These are phyloP conservation scores for Heliconius eleuchia DNA, from an alignment of 1,140 invertebrate species.

Conservation along the genomic window DNA sequence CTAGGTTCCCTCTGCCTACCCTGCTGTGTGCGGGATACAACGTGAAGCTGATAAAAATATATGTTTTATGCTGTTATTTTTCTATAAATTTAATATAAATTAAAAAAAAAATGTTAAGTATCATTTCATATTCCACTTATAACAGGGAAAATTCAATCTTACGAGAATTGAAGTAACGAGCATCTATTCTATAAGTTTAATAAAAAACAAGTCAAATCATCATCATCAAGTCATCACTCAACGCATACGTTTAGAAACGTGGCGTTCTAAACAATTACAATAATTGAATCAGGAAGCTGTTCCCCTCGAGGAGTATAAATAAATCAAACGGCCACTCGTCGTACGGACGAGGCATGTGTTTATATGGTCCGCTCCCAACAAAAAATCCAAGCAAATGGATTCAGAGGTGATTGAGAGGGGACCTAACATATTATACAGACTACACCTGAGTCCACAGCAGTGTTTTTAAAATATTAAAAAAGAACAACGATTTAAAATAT, in stretches of 20 bases:
- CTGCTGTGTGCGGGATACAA: too few relatives aligned
- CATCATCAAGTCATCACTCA: constrained; percentile 32
- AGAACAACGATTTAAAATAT: not conserved
- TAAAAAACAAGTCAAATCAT: not conserved
- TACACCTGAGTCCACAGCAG: constrained; percentile 45
- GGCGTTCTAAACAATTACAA: constrained; percentile 57
- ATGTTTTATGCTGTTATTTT: too few relatives aligned
- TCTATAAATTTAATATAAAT: too few relatives aligned
- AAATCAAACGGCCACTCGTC: constrained; percentile 64
- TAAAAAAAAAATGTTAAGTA: not conserved
- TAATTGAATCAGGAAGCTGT: constrained; percentile 73
- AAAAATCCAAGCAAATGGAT: constrained; percentile 45
- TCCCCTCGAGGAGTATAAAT: constrained; percentile 65
- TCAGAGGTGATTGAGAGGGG: constrained; percentile 8
- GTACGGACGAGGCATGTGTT: constrained; percentile 47
- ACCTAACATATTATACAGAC: constrained; percentile 11
- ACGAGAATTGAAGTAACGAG: too few relatives aligned
- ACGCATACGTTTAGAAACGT: constrained; percentile 45
- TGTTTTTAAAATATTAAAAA: not conserved
- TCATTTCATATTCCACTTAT: not conserved
- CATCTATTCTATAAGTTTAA: too few relatives aligned
- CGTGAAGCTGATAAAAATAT: too few relatives aligned
- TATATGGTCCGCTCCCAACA: constrained; percentile 55
- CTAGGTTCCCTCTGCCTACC: too few relatives aligned
- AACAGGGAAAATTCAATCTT: too few relatives aligned